Evolutionary conservation across 1,140 invertebrate species (phyloP), one percentile per base, ranked within the genome.

Genomic region (Aphis gossypii): DNA sequence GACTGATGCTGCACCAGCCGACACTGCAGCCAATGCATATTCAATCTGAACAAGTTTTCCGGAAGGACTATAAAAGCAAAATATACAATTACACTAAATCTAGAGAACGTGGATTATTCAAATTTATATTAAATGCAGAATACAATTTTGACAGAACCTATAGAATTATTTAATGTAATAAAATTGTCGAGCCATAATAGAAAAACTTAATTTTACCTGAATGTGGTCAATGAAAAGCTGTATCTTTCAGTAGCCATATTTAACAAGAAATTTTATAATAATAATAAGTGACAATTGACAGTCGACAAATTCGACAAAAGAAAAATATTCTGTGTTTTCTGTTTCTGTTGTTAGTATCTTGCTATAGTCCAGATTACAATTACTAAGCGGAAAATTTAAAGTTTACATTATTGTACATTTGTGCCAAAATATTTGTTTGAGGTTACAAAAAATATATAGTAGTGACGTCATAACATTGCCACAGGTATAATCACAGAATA

Each of bases 1-100:
- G 94, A 99, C 99, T 92, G 99, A 99, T 2, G 99, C 98, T n/a
- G 99, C 99, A 94, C 99, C 99, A 94, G 98, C 98, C 93, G 98
- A 98, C 35, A 99, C 99, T 68, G 99, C 99, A 93, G 98, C 98
- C 95, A 99, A 96, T 2, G 99, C 99, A 98, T 99, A 99, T 96
- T 99, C 99, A 95, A 99, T 99, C 96, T 99, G 99, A 46, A 99
- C 99, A 94, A 99, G 96, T 96, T 99, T 99, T 94, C 99, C 99
- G 44, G 99, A 99, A 23, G 99, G 99, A 95, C 99, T 99, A 95
- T 89, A 97, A 96, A 94, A 93, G 92, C 25, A 94, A 94, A 94
- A 76, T 35, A 90, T 46, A 44, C 1, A 4, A 60, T 44, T 68
- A 68, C 9, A 38, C 3, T 25, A 54, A 56, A 56, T 44, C 21